Evolutionary conservation across 2,113 vertebrate genomes (phyloP).

Genomic region (Pelusios castaneus): DNA sequence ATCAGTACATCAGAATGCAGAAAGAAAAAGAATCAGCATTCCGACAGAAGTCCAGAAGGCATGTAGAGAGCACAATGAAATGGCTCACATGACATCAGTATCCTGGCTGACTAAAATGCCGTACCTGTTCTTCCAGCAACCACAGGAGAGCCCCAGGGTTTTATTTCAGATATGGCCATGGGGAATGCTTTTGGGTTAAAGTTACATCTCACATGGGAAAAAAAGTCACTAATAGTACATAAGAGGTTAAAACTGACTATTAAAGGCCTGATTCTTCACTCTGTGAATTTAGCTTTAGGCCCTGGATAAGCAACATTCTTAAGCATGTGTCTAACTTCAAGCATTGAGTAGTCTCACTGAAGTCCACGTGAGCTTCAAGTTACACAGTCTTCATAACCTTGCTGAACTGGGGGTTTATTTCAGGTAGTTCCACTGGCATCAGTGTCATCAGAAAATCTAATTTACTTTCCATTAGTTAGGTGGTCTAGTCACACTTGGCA

Average conservation of each 20-base stretch:
- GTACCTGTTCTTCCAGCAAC: not conserved
- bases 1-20: not conserved
- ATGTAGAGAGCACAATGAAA: accelerated
- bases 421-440: not conserved
- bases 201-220: not conserved
- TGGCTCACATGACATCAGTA: not conserved
- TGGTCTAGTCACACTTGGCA: no score
- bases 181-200: not conserved
- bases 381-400: not conserved
- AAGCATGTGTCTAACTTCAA: not conserved
- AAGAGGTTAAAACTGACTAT: not conserved
- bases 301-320: not conserved
- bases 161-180: not conserved
- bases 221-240: not conserved
- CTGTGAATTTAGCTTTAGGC: not conserved
- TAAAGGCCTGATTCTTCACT: not conserved
- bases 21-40: not conserved
- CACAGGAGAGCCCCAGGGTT: not conserved
- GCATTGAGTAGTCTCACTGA: not conserved
- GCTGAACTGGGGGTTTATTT: not conserved
- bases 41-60: not conserved
- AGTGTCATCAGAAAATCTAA: not conserved
- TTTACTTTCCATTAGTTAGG: not conserved
- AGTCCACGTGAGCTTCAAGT: not conserved
- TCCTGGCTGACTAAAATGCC: not conserved